These are phyloP conservation scores for Probosciger aterrimus DNA, from an alignment of 2,113 vertebrate species.

Conservation along the genomic window DNA sequence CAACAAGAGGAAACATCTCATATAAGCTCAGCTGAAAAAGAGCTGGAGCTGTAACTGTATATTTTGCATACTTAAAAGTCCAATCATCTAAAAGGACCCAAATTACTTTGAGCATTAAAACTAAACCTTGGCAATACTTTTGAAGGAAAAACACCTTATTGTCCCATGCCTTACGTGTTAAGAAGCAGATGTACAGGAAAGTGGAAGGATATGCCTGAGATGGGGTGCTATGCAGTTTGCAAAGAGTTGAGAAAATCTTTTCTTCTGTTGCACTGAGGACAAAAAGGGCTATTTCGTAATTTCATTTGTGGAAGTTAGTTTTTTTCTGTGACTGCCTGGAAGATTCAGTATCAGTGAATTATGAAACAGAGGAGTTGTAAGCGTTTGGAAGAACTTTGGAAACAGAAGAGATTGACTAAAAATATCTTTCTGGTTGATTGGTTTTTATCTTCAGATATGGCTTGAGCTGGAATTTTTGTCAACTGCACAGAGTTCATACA, in stretches of 20 bases:
- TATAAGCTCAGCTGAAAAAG: background rate
- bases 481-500: background rate
- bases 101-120: background rate
- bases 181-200: background rate
- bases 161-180: background rate
- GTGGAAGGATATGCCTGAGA: background rate
- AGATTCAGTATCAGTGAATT: background rate
- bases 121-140: background rate
- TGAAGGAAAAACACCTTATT: background rate
- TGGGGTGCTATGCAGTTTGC: background rate
- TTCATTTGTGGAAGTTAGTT: background rate
- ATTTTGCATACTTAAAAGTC: background rate
- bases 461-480: constrained; percentile 9
- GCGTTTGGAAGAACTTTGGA: background rate
- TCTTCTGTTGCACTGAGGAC: background rate
- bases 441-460: background rate
- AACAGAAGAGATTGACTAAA: background rate
- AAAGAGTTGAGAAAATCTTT: background rate
- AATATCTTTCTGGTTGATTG: background rate
- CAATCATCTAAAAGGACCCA: background rate
- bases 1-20: background rate
- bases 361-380: background rate
- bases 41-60: background rate
- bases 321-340: background rate
- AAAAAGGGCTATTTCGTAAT: background rate